Conservation (phyloP, 2,888 invertebrate species). For the Ariolimax columbianus region DNA sequence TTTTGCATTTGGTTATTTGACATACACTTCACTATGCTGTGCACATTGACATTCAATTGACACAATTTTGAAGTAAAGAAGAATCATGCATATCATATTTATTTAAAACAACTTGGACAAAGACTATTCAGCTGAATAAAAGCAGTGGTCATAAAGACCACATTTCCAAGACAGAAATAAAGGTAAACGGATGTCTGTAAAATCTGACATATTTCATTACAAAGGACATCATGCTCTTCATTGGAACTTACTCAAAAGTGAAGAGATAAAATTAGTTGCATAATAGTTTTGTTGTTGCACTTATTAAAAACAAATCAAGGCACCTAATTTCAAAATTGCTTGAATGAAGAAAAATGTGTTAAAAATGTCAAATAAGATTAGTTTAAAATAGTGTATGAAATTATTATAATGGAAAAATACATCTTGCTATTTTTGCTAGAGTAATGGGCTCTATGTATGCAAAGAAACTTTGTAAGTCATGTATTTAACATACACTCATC, state of each 20-base stretch:
- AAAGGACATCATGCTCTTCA: background rate
- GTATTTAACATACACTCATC: no score
- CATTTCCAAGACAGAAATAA: background rate
- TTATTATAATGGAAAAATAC: no score
- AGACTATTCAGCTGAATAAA: constrained; percentile 34
- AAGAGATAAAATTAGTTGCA: background rate
- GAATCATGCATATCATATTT: constrained; percentile 38
- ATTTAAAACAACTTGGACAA: constrained; percentile 8
- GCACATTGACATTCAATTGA: no score
- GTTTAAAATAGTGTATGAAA: no score
- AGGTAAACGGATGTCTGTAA: background rate
- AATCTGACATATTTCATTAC: background rate
- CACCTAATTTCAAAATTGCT: constrained; percentile 26
- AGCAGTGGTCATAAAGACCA: background rate
- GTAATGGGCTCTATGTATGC: no score
- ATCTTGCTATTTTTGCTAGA: no score
- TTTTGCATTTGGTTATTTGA: no score
- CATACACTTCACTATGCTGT: no score
- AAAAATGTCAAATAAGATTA: background rate
- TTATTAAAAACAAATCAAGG: constrained; percentile 4
- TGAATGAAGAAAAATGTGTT: background rate
- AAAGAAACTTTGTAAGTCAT: no score
- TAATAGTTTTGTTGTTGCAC: no score
- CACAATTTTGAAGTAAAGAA: no score
- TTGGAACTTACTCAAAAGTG: background rate